Conservation (phyloP, 2,113 vertebrate species). For the Lophius piscatorius region DNA sequence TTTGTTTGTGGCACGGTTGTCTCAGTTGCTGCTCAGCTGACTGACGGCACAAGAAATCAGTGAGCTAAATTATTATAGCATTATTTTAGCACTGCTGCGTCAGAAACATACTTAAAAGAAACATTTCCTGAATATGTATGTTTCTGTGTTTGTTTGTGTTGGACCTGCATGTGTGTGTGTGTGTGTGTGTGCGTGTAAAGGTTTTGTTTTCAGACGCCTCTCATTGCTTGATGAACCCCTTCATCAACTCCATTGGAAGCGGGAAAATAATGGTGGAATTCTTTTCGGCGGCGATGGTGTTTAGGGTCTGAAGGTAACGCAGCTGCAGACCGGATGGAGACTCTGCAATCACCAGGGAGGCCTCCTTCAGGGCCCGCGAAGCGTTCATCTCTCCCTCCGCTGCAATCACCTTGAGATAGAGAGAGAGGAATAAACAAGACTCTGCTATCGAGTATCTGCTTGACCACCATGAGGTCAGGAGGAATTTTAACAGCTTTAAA, state of each 20-base stretch:
- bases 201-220: neutral
- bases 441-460: neutral
- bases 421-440: neutral
- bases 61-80: no score
- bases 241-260: slow-evolving; percentile 89
- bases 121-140: neutral
- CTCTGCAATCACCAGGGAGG: slow-evolving; percentile 89
- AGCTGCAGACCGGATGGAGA: slow-evolving; percentile 92
- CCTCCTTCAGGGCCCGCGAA: slow-evolving; percentile 89
- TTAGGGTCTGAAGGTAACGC: slow-evolving; percentile 92
- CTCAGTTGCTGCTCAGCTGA: neutral
- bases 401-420: slow-evolving; percentile 85
- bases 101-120: neutral
- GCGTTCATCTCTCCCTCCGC: slow-evolving; percentile 94
- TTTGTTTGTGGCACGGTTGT: no score
- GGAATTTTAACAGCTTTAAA: no score
- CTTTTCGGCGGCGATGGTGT: slow-evolving; percentile 90
- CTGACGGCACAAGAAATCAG: no score
- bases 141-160: slow-evolving; percentile 6
- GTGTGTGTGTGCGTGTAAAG: neutral
- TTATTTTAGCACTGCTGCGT: slow-evolving; percentile 1
- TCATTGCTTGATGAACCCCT: slow-evolving; percentile 73
- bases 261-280: slow-evolving; percentile 95
- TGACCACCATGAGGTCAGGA: neutral
- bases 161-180: neutral